Conservation (phyloP, 1,140 invertebrate genomes). For the Neuroterus valhalla region DNA sequence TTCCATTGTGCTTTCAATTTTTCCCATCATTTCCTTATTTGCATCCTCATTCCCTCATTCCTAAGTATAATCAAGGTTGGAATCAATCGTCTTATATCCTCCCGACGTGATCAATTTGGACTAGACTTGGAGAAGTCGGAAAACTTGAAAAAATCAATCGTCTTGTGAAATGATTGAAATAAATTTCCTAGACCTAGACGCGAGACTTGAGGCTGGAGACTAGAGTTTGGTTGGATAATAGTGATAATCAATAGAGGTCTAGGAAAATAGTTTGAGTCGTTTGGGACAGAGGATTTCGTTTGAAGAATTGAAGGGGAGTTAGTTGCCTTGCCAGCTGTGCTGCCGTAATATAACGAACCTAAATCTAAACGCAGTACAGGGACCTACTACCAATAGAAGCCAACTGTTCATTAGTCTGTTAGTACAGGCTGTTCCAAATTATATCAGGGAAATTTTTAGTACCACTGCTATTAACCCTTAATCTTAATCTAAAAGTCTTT, state of each 20-base stretch:
- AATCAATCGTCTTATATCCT: too few species aligned
- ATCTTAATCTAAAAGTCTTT: background rate
- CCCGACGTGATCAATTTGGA: too few species aligned
- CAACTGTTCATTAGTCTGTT: conserved; percentile 72
- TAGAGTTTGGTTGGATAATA: conserved; percentile 29
- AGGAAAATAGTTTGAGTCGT: conserved; percentile 63
- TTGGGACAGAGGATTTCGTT: conserved; percentile 58
- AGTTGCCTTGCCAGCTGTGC: conserved; percentile 67
- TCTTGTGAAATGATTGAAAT: background rate
- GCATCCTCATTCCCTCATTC: too few species aligned
- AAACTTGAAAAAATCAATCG: too few species aligned
- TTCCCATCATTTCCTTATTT: too few species aligned
- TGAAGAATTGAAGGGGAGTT: conserved; percentile 50
- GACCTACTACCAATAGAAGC: conserved; percentile 68
- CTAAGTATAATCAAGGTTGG: too few species aligned
- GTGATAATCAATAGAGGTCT: conserved; percentile 44
- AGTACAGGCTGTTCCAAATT: conserved; percentile 63
- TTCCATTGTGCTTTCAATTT: too few species aligned
- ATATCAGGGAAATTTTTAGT: conserved; percentile 45
- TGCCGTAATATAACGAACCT: conserved; percentile 66
- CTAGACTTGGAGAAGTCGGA: too few species aligned
- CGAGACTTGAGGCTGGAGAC: too few species aligned
- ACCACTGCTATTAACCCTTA: background rate
- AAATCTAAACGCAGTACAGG: conserved; percentile 56
- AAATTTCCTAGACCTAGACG: conserved; percentile 55